Base-by-base conservation (phyloP, 1,140 invertebrate genomes). In the Orussus abietinus region DNA sequence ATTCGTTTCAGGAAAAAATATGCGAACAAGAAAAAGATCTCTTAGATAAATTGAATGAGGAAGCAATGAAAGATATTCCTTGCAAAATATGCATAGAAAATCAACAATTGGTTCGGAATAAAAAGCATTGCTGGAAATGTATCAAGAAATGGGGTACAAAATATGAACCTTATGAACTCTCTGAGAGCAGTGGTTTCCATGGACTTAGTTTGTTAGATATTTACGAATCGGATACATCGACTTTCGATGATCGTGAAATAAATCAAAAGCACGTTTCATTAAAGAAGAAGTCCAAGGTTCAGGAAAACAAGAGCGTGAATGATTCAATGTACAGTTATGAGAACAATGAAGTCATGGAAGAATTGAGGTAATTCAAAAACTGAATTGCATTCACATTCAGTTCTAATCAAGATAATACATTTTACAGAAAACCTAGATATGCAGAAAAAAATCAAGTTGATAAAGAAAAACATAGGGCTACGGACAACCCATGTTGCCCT, bases 281-380 rank as follows among this genome's bases (percentile, higher is more conserved):
- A 41, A 15, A 13, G 4, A 32, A 51, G 25, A 39, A 47, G 25
- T 14, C 45, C 12, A 21, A 12, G 19, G 7, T 34, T 37, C 9
- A 42, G 18, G 32, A 36, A 35, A 19, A 35, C 26, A 29, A 31
- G 33, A 29, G 14, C 11, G 19, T 15, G 36, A 25, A 14, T 21
- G 20, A 21, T 22, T 25, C 12, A 39, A 17, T n/a, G 12, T 25
- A 9, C 10, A n/a, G 21, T 18, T 28, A 26, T 18, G 18, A 11
- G 42, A 22, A 21, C 12, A 32, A 10, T 29, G 17, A 32, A 42
- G 34, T 17, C 29, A 32, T 20, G 15, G 15, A 38, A 37, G 35
- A 37, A 33, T 37, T 20, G 19, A 44, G 21, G 28, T 31, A 35
- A 31, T 11, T 31, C 30, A 31, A 31, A n/a, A n/a, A n/a, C n/a